These are phyloP conservation scores for Hirudo medicinalis DNA, from an alignment of 1,140 invertebrate species.

Conservation along the genomic window DNA sequence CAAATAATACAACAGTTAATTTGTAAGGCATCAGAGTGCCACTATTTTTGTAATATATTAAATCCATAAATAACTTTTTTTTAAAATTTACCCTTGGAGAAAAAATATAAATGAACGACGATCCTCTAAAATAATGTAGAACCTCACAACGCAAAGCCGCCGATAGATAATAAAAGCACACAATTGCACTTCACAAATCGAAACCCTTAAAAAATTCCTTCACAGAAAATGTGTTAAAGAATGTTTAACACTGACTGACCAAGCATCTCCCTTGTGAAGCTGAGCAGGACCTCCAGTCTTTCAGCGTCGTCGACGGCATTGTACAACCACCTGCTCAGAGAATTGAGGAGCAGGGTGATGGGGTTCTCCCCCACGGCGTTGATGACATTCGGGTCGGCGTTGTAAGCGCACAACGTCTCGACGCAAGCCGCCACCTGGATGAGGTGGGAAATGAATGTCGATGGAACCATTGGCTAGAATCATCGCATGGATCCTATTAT, in stretches of 20 bases:
- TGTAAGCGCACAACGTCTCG: slow-evolving; percentile 15
- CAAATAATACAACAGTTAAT: no score
- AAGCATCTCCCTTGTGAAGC: slow-evolving; percentile 21
- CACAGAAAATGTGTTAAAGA: no score
- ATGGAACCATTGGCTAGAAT: background rate
- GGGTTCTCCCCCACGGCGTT: slow-evolving; percentile 24
- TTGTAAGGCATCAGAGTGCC: no score
- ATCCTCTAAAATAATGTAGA: no score
- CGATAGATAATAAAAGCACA: no score
- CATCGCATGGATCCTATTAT: background rate
- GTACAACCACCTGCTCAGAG: slow-evolving; percentile 23
- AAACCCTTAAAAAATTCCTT: background rate
- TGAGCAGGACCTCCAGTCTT: slow-evolving; percentile 20
- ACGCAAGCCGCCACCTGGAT: slow-evolving; percentile 18
- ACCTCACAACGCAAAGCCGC: no score
- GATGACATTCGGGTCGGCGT: slow-evolving; percentile 23
- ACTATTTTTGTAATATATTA: no score
- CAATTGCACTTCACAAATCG: background rate
- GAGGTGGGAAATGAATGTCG: background rate
- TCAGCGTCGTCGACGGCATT: slow-evolving; percentile 18
- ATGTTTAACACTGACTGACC: background rate
- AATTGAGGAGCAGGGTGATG: slow-evolving; percentile 22
- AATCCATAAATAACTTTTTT: no score
- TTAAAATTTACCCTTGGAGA: no score
- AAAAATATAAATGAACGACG: no score